Conservation (phyloP, 2,888 invertebrate genomes). For the Lycaena phlaeas region DNA sequence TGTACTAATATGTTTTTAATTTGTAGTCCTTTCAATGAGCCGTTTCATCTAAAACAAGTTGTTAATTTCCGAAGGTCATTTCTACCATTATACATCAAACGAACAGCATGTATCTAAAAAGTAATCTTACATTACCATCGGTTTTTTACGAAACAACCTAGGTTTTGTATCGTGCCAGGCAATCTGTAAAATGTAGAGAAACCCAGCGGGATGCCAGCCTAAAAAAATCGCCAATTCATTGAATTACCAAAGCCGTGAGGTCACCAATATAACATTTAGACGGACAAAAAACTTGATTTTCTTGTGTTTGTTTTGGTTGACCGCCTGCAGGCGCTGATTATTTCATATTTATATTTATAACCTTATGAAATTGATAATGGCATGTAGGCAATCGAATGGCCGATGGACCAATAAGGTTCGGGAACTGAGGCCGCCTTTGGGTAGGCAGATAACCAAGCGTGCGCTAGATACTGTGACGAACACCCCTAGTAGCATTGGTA, state of each 20-base stretch:
- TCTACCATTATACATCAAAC: no score
- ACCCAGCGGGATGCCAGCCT: background rate
- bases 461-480: no score
- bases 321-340: conserved; percentile 4
- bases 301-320: conserved; percentile 3
- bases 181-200: background rate
- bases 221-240: conserved; percentile 1
- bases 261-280: conserved; percentile 6
- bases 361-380: conserved; percentile 1
- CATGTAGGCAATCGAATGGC: background rate
- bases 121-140: background rate
- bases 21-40: no score
- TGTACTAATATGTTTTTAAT: no score
- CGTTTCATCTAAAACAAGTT: no score
- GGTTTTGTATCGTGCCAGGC: background rate
- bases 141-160: background rate
- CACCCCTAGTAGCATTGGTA: no score
- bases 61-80: no score
- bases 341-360: conserved; percentile 3
- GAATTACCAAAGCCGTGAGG: background rate
- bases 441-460: no score
- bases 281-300: conserved; percentile 2
- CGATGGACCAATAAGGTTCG: background rate
- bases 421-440: no score
- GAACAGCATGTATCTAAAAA: no score